These are phyloP conservation scores for Enteromius thamalakanensis DNA, from an alignment of 2,797 vertebrate species.

Conservation along the genomic window DNA sequence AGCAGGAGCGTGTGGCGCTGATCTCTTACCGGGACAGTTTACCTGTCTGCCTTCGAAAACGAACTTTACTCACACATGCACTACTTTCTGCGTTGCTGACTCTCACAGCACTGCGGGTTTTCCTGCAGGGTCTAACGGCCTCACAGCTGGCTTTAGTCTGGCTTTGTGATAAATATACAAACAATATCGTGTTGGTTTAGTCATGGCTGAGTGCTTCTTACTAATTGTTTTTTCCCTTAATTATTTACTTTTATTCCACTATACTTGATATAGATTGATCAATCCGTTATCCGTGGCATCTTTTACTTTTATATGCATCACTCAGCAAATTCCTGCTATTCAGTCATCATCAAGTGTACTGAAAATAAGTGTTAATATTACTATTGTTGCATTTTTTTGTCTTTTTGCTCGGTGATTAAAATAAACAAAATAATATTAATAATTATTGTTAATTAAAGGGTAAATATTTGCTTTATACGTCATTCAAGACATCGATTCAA, in stretches of 20 bases:
- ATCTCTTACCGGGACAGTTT: constrained; percentile 59
- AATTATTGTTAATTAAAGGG: background rate
- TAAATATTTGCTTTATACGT: background rate
- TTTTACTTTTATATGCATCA: too few species aligned
- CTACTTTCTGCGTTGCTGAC: background rate
- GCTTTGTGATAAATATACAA: constrained; percentile 31
- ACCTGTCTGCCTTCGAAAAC: constrained; percentile 55
- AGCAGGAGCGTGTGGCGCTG: constrained; percentile 46
- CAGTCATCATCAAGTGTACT: background rate
- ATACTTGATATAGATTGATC: background rate
- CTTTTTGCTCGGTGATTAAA: background rate
- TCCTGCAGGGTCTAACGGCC: constrained; percentile 20
- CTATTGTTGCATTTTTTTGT: background rate
- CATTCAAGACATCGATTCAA: background rate
- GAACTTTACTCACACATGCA: constrained; percentile 24
- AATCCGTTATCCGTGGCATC: background rate
- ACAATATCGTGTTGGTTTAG: constrained; percentile 10
- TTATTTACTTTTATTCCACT: background rate
- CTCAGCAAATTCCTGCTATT: background rate
- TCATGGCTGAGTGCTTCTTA: background rate
- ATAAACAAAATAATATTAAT: too few species aligned
- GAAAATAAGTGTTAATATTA: background rate
- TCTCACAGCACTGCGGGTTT: constrained; percentile 25
- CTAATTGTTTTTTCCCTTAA: background rate
- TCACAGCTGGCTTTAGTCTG: constrained; percentile 36